These are phyloP conservation scores for Microchirus variegatus DNA, from an alignment of 2,797 vertebrate genomes.

Conservation along the genomic window DNA sequence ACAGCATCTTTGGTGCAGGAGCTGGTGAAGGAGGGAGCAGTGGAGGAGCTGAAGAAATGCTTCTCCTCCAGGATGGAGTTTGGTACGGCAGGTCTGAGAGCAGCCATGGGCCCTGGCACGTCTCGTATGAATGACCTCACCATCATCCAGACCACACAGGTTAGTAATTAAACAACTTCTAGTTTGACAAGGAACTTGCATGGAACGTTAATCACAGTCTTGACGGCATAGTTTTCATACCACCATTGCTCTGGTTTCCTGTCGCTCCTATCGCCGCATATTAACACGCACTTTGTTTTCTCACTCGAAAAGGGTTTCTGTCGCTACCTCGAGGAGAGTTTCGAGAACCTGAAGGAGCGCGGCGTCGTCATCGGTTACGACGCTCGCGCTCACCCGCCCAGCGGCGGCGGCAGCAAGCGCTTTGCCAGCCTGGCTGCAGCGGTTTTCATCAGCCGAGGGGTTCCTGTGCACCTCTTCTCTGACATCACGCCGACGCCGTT, in stretches of 20 bases:
- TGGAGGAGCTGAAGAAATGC: slow-evolving; percentile 83
- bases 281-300: background rate
- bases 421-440: slow-evolving; percentile 91
- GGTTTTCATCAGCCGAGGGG: slow-evolving; percentile 87
- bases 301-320: slow-evolving; percentile 89
- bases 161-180: slow-evolving; percentile 42
- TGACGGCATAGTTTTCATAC: background rate
- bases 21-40: slow-evolving; percentile 79
- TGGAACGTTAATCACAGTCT: slow-evolving; percentile 12
- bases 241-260: background rate
- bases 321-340: slow-evolving; percentile 88
- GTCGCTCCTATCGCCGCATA: too few species aligned
- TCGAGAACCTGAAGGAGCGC: slow-evolving; percentile 87
- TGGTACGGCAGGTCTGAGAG: slow-evolving; percentile 94
- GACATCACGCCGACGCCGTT: slow-evolving; percentile 95
- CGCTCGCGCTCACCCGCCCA: slow-evolving; percentile 89
- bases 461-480: slow-evolving; percentile 93
- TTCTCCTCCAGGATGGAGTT: slow-evolving; percentile 94
- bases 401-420: slow-evolving; percentile 90
- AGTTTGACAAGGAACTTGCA: slow-evolving; percentile 3
- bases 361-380: slow-evolving; percentile 95
- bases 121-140: slow-evolving; percentile 96
- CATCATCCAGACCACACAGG: slow-evolving; percentile 98
- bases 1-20: slow-evolving; percentile 83
- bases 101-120: slow-evolving; percentile 92